Base-by-base conservation (phyloP, 1,140 invertebrate species). In the Trinorchestia longiramus region DNA sequence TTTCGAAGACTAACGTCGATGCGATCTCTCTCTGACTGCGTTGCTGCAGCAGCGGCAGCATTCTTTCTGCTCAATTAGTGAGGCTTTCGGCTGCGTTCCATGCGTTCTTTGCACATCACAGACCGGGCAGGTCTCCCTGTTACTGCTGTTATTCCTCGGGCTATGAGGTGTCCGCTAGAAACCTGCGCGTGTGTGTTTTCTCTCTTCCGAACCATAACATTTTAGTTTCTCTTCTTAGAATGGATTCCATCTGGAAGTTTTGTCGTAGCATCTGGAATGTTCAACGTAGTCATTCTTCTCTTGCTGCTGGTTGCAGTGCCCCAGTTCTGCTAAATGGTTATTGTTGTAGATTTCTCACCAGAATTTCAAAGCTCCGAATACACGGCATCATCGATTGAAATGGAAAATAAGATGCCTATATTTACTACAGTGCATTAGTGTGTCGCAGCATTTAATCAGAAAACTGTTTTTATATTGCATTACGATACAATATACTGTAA, bases 11-110 rank as follows among this genome's bases (percentile, higher is more conserved):
- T 77, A 77, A 77, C 11, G 62, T 77, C 62, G 62, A 36, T 11
- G 15, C 3, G 62, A 77, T 77, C 62, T 77, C 62, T 77, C 62
- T 77, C 28, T 77, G 62, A 36, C 62, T 41, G 88, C n/a, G 88
- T 41, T 43, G 88, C 11, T 87, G 87, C 87, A n/a, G 88, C 88
- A 15, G 43, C 88, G 17, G 88, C 88, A n/a, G 87, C 87, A 90
- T 90, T 90, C 88, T 90, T 90, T 90, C 88, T 42, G 88, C 88
- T 90, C 88, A 90, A 90, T 90, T 90, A 90, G 88, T 90, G n/a
- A 42, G 88, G 36, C 88, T 90, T 90, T 90, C 41, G 88, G 88
- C 88, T 90, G 88, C 88, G 88, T 90, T 90, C 88, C 88, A 90
- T 42, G 88, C 88, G 88, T 90, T 90, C 88, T 43, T 90, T 90